phyloP scores from a whole-genome alignment of 2,113 vertebrate species.

The Raja brachyura region DNA sequence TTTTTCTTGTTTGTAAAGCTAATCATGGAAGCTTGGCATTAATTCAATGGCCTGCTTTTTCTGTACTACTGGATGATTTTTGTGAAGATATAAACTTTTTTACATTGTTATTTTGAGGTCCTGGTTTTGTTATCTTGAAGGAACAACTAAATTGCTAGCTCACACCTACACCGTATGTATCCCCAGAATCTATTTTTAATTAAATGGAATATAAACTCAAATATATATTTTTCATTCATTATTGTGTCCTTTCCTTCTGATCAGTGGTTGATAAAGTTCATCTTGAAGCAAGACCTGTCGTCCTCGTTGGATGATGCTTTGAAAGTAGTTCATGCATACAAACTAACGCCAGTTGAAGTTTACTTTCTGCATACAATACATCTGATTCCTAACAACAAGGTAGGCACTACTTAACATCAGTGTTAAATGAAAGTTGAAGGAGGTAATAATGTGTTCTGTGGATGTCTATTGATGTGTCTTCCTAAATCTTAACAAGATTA shows the following conservation, averaged over 20 bases:
- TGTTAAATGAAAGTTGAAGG: background rate
- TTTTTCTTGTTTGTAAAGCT: background rate
- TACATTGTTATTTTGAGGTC: background rate
- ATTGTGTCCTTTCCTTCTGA: slow-evolving; percentile 16
- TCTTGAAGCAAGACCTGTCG: slow-evolving; percentile 75
- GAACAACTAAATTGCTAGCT: background rate
- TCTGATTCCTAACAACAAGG: slow-evolving; percentile 69
- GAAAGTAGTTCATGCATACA: slow-evolving; percentile 71
- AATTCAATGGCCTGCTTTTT: background rate
- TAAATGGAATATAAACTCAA: background rate
- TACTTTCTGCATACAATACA: slow-evolving; percentile 70
- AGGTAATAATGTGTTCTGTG: background rate
- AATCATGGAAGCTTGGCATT: background rate
- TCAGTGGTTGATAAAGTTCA: slow-evolving; percentile 78
- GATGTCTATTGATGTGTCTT: background rate
- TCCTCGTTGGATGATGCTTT: slow-evolving; percentile 79
- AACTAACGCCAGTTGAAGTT: slow-evolving; percentile 68
- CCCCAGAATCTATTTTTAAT: background rate
- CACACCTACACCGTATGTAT: background rate
- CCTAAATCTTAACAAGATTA: background rate
- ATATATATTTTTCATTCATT: background rate
- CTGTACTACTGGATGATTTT: background rate
- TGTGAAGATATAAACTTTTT: too few species aligned
- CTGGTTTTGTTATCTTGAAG: slow-evolving; percentile 33
- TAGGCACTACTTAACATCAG: slow-evolving; percentile 45